phyloP scores from a whole-genome alignment of 92 coral and sea anemone species.

The Muricea muricata region DNA sequence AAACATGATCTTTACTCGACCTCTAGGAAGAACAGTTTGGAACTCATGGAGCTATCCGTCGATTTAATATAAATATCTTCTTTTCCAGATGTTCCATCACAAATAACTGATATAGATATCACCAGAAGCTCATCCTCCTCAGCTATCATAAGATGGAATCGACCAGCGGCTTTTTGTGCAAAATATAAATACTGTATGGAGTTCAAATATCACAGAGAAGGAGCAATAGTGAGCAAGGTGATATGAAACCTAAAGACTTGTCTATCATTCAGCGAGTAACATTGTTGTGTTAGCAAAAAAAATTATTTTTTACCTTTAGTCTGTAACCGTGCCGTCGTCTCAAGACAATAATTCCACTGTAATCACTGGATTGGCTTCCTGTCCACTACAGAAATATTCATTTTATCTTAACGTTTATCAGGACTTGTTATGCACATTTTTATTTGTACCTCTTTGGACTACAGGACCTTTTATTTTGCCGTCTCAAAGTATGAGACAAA shows the following conservation, averaged over 20 bases:
- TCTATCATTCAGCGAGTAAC: no score
- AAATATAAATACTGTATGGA: slow-evolving; percentile 14
- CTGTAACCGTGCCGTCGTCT: not conserved
- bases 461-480: slow-evolving; percentile 19
- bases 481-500: not conserved
- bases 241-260: not conserved
- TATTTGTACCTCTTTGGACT: not conserved
- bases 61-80: no score
- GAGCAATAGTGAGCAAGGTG: not conserved
- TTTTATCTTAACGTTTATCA: not conserved
- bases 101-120: not conserved
- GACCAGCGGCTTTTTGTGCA: not conserved
- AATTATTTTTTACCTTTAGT: not conserved
- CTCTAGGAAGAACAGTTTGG: not conserved
- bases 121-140: not conserved
- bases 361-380: not conserved
- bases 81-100: slow-evolving; percentile 5
- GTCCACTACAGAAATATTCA: slow-evolving; percentile 14
- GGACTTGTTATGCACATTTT: not conserved
- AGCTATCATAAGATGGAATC: not conserved
- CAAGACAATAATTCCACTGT: not conserved
- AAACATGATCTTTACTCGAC: not conserved
- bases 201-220: not conserved
- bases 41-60: not conserved
- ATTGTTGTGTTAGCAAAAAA: no score